Percentiles rank a stretch among this genome's conserved stretches.
Conservation (phyloP, 2,888 invertebrate genomes). For the Dioctria linearis region DNA sequence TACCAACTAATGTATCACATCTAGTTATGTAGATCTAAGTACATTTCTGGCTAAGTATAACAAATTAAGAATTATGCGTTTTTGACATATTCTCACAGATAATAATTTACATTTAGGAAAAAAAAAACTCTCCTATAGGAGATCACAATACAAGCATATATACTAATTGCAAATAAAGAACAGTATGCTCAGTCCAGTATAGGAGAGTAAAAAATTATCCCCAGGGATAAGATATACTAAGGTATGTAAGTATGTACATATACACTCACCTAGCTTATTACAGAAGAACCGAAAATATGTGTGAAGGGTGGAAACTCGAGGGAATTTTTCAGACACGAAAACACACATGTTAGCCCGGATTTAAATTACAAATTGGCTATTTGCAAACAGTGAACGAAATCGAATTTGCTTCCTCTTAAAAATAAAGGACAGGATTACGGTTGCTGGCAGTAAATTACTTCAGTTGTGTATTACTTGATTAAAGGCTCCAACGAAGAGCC, state of each 20-base stretch:
- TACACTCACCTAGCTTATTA: neutral
- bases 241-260: neutral
- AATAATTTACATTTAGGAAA: too few relatives aligned
- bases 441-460: slow-evolving; percentile 24
- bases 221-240: slow-evolving; percentile 5
- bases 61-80: too few relatives aligned
- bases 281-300: slow-evolving; percentile 1
- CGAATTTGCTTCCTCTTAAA: slow-evolving; percentile 27
- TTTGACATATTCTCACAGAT: too few relatives aligned
- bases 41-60: too few relatives aligned
- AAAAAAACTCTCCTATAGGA: too few relatives aligned
- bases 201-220: slow-evolving; percentile 28
- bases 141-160: too few relatives aligned
- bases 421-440: slow-evolving; percentile 4
- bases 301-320: slow-evolving; percentile 30
- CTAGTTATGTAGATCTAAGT: too few relatives aligned
- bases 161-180: slow-evolving; percentile 29
- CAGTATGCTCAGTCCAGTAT: slow-evolving; percentile 13
- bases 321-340: slow-evolving; percentile 42
- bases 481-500: slow-evolving; percentile 34
- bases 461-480: slow-evolving; percentile 41
- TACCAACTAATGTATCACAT: too few relatives aligned
- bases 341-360: slow-evolving; percentile 51
- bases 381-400: slow-evolving; percentile 47
- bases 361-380: slow-evolving; percentile 57